Percentiles rank a stretch among this genome's conserved stretches.
Evolutionary conservation across 2,888 invertebrate species (phyloP).

Genomic region (Chloromyia formosa): DNA sequence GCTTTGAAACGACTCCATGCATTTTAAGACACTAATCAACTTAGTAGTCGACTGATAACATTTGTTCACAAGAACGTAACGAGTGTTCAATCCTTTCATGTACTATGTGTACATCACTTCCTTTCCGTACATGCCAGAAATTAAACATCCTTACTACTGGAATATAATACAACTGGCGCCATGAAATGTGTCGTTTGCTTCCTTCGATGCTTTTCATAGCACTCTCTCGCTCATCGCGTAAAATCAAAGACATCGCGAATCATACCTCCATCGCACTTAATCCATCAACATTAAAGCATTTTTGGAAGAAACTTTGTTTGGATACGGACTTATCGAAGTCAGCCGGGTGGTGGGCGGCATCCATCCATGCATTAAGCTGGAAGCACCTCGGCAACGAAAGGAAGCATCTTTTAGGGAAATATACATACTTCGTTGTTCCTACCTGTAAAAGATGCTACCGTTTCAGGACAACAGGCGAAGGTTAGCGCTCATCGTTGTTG

Average conservation of each 20-base stretch:
- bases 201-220: too few relatives aligned
- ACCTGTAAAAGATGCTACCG: constrained; percentile 28
- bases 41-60: background rate
- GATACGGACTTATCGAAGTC: constrained; percentile 11
- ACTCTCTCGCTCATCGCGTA: background rate
- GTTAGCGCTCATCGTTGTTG: constrained; percentile 4
- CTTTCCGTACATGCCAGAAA: background rate
- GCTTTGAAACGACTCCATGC: background rate
- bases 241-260: constrained; percentile 27
- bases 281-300: constrained; percentile 34
- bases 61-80: background rate
- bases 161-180: constrained; percentile 28
- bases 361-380: constrained; percentile 20
- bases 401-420: constrained; percentile 26
- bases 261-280: constrained; percentile 14
- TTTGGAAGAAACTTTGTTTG: constrained; percentile 10
- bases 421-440: background rate
- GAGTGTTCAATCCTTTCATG: background rate
- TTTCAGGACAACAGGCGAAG: constrained; percentile 14
- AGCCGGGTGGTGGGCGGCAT: background rate
- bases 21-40: background rate
- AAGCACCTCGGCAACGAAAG: background rate
- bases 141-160: background rate
- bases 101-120: background rate
- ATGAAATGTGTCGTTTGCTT: background rate